Conservation (phyloP, 2,113 vertebrate species). For the Elephantulus edwardii region DNA sequence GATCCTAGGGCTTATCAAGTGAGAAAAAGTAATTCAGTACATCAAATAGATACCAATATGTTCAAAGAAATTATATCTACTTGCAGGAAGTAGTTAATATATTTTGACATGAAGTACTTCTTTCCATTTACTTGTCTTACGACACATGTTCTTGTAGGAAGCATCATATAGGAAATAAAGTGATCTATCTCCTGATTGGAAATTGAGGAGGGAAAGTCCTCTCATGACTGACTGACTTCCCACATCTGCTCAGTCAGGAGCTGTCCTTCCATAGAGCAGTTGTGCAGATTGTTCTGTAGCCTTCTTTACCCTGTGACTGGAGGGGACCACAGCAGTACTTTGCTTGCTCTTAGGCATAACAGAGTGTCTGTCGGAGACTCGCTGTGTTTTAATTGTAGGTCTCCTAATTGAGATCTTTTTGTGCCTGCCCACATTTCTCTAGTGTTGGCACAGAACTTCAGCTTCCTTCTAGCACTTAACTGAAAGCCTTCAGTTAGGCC, state of each 20-base stretch:
- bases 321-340: not conserved
- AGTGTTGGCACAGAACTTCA: conserved; percentile 65
- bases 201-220: not conserved
- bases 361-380: conserved; percentile 49
- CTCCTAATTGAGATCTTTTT: conserved; percentile 76
- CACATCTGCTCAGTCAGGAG: not conserved
- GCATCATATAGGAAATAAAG: not conserved
- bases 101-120: not conserved
- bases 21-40: not conserved
- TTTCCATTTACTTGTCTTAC: conserved; percentile 23
- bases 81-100: not conserved
- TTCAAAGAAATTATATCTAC: not conserved
- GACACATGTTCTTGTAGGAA: conserved; percentile 8
- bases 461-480: conserved; percentile 61
- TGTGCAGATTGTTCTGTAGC: not conserved
- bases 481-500: conserved; percentile 47
- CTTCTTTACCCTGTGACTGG: conserved; percentile 30
- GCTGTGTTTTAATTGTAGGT: conserved; percentile 73
- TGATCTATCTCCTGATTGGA: conserved; percentile 13
- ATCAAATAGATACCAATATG: conserved; percentile 1
- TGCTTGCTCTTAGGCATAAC: conserved; percentile 52
- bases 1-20: not conserved
- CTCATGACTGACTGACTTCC: not conserved
- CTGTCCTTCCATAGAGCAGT: not conserved
- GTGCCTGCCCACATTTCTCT: conserved; percentile 74